Evolutionary conservation across 2,113 vertebrate species (phyloP).

Genomic region (Pelecanus crispus): DNA sequence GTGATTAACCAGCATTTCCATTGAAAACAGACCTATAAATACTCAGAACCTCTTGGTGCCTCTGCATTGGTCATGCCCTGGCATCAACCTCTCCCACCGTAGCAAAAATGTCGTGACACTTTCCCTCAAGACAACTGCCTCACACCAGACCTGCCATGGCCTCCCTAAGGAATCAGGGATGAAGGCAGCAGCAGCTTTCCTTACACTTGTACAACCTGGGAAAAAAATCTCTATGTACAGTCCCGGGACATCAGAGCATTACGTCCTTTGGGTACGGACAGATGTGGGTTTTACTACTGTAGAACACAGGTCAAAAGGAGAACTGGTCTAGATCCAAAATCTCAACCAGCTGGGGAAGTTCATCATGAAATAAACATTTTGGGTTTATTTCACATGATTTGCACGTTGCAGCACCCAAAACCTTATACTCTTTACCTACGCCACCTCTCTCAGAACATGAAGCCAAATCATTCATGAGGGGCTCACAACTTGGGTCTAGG

Average conservation of each 20-base stretch:
- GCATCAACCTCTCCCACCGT: background rate
- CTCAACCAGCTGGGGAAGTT: background rate
- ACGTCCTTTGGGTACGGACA: background rate
- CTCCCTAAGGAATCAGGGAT: background rate
- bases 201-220: background rate
- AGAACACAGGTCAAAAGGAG: background rate
- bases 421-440: background rate
- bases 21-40: background rate
- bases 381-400: background rate
- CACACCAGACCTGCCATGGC: background rate
- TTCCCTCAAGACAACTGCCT: background rate
- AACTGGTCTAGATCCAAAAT: background rate
- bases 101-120: fast-evolving
- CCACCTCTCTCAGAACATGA: background rate
- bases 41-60: background rate
- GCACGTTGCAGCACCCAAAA: background rate
- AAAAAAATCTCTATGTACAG: background rate
- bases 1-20: background rate
- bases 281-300: no score
- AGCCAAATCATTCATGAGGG: background rate
- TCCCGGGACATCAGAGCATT: background rate
- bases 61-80: background rate
- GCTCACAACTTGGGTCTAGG: background rate
- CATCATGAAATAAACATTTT: background rate
- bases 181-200: background rate